Conservation (phyloP, 2,113 vertebrate species). For the Petaurus breviceps region DNA sequence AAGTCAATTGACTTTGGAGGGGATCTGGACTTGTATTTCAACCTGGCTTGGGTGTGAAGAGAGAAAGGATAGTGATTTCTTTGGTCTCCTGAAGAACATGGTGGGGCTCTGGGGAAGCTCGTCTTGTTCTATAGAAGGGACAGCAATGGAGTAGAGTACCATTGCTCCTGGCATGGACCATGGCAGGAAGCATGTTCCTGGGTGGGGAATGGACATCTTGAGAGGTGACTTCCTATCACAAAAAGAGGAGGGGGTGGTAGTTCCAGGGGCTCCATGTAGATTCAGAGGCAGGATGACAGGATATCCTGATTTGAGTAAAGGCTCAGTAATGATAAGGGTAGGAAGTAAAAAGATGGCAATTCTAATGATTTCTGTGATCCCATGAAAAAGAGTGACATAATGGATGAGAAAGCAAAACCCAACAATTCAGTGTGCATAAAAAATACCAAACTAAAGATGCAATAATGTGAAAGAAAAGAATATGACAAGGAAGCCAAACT, state of each 20-base stretch:
- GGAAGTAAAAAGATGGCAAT: not conserved
- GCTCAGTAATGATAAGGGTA: not conserved
- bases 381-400: not conserved
- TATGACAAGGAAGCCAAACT: not conserved
- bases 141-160: not conserved
- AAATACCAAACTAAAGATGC: not conserved
- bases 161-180: not conserved
- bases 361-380: not conserved
- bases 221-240: not conserved
- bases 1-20: not conserved
- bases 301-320: not conserved
- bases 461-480: not conserved
- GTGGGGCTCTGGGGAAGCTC: not conserved
- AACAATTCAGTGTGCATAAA: not conserved
- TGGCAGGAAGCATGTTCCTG: not conserved
- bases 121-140: too few relatives aligned
- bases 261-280: not conserved
- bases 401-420: not conserved
- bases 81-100: not conserved
- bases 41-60: not conserved
- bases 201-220: not conserved
- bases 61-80: not conserved
- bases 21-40: not conserved
- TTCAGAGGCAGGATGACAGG: not conserved
- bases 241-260: not conserved